These are phyloP conservation scores for Euwallacea fornicatus DNA, from an alignment of 1,140 invertebrate species.

Conservation along the genomic window DNA sequence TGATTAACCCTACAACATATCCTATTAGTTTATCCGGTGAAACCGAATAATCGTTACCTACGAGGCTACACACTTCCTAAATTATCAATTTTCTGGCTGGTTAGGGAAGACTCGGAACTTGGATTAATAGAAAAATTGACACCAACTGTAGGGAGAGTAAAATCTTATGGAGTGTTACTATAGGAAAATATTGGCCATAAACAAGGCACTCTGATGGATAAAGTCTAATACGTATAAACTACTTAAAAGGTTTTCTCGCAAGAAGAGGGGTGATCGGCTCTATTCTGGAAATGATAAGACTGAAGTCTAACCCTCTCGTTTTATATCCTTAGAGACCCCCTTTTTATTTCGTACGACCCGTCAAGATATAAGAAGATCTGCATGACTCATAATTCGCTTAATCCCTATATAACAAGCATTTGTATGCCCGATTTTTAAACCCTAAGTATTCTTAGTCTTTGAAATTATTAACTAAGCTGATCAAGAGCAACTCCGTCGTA, in stretches of 20 bases:
- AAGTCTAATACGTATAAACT: background rate
- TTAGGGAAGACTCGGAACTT: background rate
- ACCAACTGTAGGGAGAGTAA: too few species aligned
- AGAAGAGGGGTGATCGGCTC: constrained; percentile 1
- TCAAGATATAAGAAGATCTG: constrained; percentile 49
- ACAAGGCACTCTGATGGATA: background rate
- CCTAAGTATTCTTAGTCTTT: constrained; percentile 45
- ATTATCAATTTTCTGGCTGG: background rate
- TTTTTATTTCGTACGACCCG: constrained; percentile 30
- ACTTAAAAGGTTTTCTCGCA: background rate
- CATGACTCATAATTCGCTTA: constrained; percentile 51
- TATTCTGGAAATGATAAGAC: constrained; percentile 13
- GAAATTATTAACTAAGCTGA: constrained; percentile 46
- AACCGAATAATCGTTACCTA: background rate
- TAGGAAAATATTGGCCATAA: too few species aligned
- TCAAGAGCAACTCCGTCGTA: constrained; percentile 40
- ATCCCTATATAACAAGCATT: constrained; percentile 52
- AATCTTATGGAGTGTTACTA: too few species aligned
- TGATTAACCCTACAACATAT: constrained; percentile 3
- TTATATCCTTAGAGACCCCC: constrained; percentile 34
- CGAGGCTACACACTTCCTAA: background rate
- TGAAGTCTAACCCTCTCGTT: constrained; percentile 33
- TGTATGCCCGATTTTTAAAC: constrained; percentile 46
- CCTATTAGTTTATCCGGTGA: constrained; percentile 4
- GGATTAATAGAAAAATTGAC: too few species aligned